A percentile compares a stretch with the other conserved stretches of the same genome.
Evolutionary conservation across 2,888 invertebrate genomes (phyloP).

Genomic region (Phania funesta): DNA sequence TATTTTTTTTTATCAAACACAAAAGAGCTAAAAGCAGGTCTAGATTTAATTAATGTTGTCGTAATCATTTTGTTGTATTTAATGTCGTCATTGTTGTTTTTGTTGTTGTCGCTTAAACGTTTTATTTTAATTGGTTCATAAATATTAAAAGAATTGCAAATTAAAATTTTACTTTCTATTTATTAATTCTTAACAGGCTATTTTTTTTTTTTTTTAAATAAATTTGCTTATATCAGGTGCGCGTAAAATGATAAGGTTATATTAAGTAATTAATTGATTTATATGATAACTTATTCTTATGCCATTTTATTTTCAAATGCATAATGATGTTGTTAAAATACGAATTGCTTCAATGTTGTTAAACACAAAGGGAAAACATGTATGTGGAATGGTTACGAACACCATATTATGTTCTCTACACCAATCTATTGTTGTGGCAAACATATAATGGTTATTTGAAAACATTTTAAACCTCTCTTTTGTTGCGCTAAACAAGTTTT

Average conservation of each 20-base stretch:
- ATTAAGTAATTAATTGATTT: no score
- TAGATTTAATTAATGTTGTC: not conserved
- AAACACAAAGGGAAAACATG: no score
- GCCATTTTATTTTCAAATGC: no score
- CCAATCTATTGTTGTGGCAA: no score
- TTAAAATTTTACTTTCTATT: not conserved
- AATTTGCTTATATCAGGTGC: not conserved
- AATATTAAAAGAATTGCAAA: not conserved
- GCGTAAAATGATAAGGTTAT: not conserved
- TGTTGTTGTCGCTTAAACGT: not conserved
- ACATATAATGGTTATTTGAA: no score
- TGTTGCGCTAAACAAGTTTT: no score
- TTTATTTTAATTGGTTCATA: not conserved
- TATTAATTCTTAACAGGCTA: constrained; percentile 14
- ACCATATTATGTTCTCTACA: no score
- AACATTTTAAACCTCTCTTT: no score
- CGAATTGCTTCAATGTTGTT: no score
- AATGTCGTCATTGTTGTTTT: not conserved
- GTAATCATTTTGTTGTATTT: not conserved
- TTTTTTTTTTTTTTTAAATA: not conserved
- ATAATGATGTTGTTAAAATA: no score
- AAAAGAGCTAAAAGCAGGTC: not conserved
- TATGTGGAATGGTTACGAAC: no score
- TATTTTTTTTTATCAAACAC: not conserved
- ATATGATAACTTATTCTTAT: no score